A percentile compares a stretch with the other conserved stretches of the same genome.
phyloP scores from a whole-genome alignment of 2,113 vertebrate species.

The Tylochromis polylepis region DNA sequence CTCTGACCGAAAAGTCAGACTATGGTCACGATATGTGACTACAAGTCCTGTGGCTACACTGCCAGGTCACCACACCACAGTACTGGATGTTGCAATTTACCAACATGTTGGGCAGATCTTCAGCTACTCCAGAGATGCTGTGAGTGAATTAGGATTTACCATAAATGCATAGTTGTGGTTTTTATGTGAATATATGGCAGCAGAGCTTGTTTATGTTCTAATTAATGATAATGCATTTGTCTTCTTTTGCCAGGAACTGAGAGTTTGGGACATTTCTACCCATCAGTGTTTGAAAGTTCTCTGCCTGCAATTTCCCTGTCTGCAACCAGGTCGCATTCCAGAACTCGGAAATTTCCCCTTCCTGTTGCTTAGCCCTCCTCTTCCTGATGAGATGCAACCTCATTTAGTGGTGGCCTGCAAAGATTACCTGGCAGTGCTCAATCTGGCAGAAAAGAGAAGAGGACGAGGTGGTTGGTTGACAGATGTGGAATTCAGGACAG shows the following conservation, averaged over 20 bases:
- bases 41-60: constrained; percentile 34
- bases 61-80: constrained; percentile 23
- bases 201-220: neutral
- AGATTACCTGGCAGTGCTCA: constrained; percentile 45
- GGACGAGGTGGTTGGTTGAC: neutral
- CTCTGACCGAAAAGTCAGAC: constrained; percentile 3
- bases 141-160: constrained; percentile 9
- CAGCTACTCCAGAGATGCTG: constrained; percentile 60
- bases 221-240: neutral
- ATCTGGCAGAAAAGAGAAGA: constrained; percentile 6
- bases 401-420: constrained; percentile 43
- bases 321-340: constrained; percentile 18
- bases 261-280: constrained; percentile 58
- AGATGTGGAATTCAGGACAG: neutral
- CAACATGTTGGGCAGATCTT: constrained; percentile 36
- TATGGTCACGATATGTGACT: constrained; percentile 52
- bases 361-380: constrained; percentile 26
- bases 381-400: neutral
- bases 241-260: constrained; percentile 32
- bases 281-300: constrained; percentile 56
- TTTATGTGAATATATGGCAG: neutral
- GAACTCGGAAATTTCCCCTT: constrained; percentile 65
- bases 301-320: constrained; percentile 39
- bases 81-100: constrained; percentile 41
- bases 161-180: neutral